These are phyloP conservation scores for Nycteola revayana DNA, from an alignment of 2,888 invertebrate genomes.

Conservation along the genomic window DNA sequence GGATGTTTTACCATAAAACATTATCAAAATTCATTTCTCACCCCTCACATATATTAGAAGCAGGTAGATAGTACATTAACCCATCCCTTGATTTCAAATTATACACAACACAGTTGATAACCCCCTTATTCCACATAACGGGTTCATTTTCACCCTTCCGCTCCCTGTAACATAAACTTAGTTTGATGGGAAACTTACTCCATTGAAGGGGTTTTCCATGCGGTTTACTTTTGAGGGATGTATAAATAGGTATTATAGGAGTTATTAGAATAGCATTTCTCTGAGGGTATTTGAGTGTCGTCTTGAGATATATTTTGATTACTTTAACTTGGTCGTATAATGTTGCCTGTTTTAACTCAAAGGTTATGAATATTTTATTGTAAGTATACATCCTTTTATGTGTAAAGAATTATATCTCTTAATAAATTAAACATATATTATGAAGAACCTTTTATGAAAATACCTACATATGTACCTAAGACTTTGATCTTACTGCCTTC, in stretches of 20 bases:
- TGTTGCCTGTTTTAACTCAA: no score
- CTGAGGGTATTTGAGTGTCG: no score
- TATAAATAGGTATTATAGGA: neutral
- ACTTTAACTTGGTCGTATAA: no score
- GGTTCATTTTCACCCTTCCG: slow-evolving; percentile 53
- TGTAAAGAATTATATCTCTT: no score
- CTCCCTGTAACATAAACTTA: slow-evolving; percentile 35
- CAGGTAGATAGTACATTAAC: slow-evolving; percentile 24
- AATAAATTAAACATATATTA: no score
- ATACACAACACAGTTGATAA: slow-evolving; percentile 29
- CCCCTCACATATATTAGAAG: slow-evolving; percentile 1
- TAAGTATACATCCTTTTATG: no score
- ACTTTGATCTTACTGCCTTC: slow-evolving; percentile 42
- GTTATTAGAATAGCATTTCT: no score
- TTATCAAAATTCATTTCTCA: no score
- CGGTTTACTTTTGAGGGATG: slow-evolving; percentile 24
- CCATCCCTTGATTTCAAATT: slow-evolving; percentile 22
- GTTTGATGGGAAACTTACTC: slow-evolving; percentile 43
- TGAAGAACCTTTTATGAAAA: slow-evolving; percentile 3
- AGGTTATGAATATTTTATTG: no score
- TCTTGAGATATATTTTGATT: no score
- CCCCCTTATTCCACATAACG: slow-evolving; percentile 48
- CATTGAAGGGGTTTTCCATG: slow-evolving; percentile 24
- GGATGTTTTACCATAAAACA: no score
- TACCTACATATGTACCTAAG: slow-evolving; percentile 19